These are phyloP conservation scores for Nothocercus julius DNA, from an alignment of 2,113 vertebrate species.

Conservation along the genomic window DNA sequence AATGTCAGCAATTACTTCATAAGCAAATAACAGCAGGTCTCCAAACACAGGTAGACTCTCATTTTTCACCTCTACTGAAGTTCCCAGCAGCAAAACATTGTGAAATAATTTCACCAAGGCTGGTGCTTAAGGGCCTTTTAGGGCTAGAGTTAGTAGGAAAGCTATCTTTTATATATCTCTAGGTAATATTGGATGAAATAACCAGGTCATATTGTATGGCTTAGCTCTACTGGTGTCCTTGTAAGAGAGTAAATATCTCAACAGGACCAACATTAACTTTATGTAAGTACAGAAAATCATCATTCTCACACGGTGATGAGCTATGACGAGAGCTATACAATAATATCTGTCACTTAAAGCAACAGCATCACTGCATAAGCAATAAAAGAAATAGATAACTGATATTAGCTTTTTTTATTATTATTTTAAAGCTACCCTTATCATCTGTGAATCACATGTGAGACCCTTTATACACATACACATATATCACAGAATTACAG, in stretches of 20 bases:
- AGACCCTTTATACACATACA: not conserved
- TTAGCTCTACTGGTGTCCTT: not conserved
- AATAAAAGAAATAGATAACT: not conserved
- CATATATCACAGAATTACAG: no score
- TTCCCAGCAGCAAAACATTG: not conserved
- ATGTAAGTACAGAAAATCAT: not conserved
- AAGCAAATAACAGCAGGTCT: not conserved
- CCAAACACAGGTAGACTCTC: not conserved
- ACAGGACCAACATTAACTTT: not conserved
- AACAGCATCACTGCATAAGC: not conserved
- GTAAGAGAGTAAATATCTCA: not conserved
- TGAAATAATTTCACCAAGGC: not conserved
- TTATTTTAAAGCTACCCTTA: not conserved
- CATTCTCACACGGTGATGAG: not conserved
- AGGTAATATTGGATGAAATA: rapidly evolving
- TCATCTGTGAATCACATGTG: not conserved
- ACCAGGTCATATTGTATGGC: not conserved
- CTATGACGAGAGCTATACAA: not conserved
- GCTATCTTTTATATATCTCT: not conserved
- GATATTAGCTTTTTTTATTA: not conserved
- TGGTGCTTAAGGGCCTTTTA: not conserved
- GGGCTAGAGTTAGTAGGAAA: not conserved
- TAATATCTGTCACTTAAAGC: not conserved
- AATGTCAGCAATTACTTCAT: not conserved
- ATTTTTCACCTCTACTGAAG: not conserved